These are phyloP conservation scores for Orussus abietinus DNA, from an alignment of 1,140 invertebrate genomes.

Conservation along the genomic window DNA sequence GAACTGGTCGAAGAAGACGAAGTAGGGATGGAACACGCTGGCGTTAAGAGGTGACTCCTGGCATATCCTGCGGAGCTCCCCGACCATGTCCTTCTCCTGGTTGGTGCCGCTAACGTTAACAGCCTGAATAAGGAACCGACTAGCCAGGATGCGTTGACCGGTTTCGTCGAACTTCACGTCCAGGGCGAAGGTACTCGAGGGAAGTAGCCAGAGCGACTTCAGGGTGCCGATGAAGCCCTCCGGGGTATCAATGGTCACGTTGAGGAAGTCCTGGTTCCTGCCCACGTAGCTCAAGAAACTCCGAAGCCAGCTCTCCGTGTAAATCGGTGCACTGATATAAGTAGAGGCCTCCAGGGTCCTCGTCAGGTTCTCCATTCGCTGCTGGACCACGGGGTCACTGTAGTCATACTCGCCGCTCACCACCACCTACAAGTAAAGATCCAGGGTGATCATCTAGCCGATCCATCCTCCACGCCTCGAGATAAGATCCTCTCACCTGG, in stretches of 20 bases:
- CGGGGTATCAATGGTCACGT: slow-evolving; percentile 70
- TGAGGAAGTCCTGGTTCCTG: slow-evolving; percentile 69
- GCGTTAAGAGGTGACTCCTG: slow-evolving; percentile 75
- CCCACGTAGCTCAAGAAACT: slow-evolving; percentile 77
- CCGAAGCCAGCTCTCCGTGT: slow-evolving; percentile 89
- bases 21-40: slow-evolving; percentile 91
- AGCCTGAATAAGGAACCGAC: slow-evolving; percentile 83
- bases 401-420: slow-evolving; percentile 82
- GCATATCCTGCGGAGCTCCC: slow-evolving; percentile 73
- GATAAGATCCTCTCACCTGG: no score
- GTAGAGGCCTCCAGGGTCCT: slow-evolving; percentile 75
- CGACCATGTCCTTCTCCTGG: slow-evolving; percentile 88
- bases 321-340: slow-evolving; percentile 73
- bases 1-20: slow-evolving; percentile 94
- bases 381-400: slow-evolving; percentile 73
- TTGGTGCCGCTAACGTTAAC: slow-evolving; percentile 86
- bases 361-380: slow-evolving; percentile 75
- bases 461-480: no score
- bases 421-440: slow-evolving; percentile 65
- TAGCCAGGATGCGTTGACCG: slow-evolving; percentile 72
- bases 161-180: slow-evolving; percentile 83
- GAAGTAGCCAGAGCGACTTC: slow-evolving; percentile 71
- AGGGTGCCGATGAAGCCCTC: slow-evolving; percentile 70
- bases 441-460: not conserved
- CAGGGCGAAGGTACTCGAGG: slow-evolving; percentile 69